Evolutionary conservation across 1,140 invertebrate genomes (phyloP).

Genomic region (Belonocnema kinseyi): DNA sequence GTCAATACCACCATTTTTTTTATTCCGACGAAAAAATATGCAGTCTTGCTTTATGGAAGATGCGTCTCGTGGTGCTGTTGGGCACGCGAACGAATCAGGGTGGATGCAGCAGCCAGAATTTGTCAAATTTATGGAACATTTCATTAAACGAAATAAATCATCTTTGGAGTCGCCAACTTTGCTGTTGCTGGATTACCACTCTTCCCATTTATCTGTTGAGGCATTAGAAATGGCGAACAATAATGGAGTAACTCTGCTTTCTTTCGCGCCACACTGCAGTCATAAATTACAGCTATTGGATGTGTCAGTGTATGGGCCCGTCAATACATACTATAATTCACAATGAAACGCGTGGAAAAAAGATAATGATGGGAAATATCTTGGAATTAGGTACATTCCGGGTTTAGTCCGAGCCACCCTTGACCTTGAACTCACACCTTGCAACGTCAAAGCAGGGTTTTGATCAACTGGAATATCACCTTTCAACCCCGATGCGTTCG

Average conservation of each 20-base stretch:
- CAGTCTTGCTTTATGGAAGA: not conserved
- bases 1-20: not conserved
- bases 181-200: slow-evolving; percentile 66
- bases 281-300: not conserved
- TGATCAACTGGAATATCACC: slow-evolving; percentile 7
- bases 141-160: slow-evolving; percentile 58
- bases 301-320: not conserved
- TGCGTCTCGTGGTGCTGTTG: slow-evolving; percentile 53
- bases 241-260: slow-evolving; percentile 58
- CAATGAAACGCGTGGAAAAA: not conserved
- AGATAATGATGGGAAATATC: not conserved
- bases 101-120: slow-evolving; percentile 60
- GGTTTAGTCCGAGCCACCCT: not conserved
- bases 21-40: not conserved
- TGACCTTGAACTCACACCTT: not conserved
- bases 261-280: not conserved
- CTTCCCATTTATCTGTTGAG: slow-evolving; percentile 65
- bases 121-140: slow-evolving; percentile 64
- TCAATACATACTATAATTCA: not conserved
- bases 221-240: slow-evolving; percentile 56
- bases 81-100: slow-evolving; percentile 50
- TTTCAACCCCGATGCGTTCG: slow-evolving; percentile 9
- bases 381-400: too few species aligned
- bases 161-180: slow-evolving; percentile 54
- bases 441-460: slow-evolving; percentile 17